A percentile compares a stretch with the other conserved stretches of the same genome.
These are phyloP conservation scores for Acanthococcus lagerstroemiae DNA, from an alignment of 2,888 invertebrate genomes.

Conservation along the genomic window DNA sequence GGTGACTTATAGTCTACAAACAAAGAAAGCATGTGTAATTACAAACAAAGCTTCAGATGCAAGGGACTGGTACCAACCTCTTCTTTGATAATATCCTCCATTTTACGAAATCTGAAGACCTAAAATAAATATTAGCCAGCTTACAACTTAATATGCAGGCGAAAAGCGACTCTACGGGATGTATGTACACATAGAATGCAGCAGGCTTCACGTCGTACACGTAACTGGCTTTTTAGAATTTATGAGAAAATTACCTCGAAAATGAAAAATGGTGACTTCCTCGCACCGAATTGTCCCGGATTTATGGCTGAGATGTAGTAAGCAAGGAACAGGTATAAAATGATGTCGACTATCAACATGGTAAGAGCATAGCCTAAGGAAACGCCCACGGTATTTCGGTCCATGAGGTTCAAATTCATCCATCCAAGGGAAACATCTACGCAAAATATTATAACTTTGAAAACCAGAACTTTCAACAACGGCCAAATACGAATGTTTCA, in stretches of 20 bases:
- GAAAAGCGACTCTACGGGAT: neutral
- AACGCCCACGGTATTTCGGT: neutral
- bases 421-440: neutral
- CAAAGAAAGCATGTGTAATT: neutral
- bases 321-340: neutral
- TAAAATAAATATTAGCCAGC: neutral
- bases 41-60: neutral
- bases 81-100: neutral
- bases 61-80: neutral
- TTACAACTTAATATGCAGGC: neutral
- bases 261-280: slow-evolving; percentile 11
- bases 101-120: neutral
- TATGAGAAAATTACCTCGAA: neutral
- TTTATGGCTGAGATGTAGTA: slow-evolving; percentile 4
- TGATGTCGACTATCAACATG: slow-evolving; percentile 9
- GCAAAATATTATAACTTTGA: neutral
- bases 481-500: neutral
- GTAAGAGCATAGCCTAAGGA: neutral
- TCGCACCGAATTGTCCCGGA: slow-evolving; percentile 13
- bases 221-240: neutral
- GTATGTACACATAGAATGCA: neutral
- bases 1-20: no score
- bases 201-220: neutral
- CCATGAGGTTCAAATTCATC: neutral
- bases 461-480: neutral